These are phyloP conservation scores for Sebastes miniatus DNA, from an alignment of 2,797 vertebrate genomes.

Conservation along the genomic window DNA sequence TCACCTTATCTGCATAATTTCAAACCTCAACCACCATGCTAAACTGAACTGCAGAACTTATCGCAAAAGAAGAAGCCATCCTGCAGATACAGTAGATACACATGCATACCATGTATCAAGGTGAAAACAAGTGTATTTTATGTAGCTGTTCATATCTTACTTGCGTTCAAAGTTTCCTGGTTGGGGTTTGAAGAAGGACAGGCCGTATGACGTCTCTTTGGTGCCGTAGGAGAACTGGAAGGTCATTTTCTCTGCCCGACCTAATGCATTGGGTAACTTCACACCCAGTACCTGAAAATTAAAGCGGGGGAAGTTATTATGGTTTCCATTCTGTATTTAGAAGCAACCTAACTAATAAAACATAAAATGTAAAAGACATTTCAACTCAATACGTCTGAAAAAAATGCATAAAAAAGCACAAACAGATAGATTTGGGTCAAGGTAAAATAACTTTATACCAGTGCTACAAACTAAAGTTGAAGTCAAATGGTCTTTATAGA, in stretches of 20 bases:
- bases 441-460: not conserved
- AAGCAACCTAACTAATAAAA: not conserved
- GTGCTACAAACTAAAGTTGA: not conserved
- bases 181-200: slow-evolving; percentile 97
- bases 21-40: not conserved
- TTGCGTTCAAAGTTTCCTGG: slow-evolving; percentile 93
- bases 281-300: slow-evolving; percentile 89
- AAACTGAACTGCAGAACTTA: not conserved
- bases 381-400: not conserved
- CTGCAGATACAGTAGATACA: not conserved
- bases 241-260: slow-evolving; percentile 94
- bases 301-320: not conserved
- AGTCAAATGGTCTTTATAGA: not conserved
- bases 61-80: not conserved
- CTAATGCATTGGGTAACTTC: slow-evolving; percentile 93
- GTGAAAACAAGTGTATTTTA: not conserved
- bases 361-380: not conserved
- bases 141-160: slow-evolving; percentile 72
- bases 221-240: slow-evolving; percentile 99
- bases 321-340: not conserved
- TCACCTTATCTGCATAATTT: not conserved
- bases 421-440: not conserved
- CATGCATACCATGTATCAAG: not conserved
- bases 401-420: too few relatives aligned
- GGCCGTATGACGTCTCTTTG: slow-evolving; percentile 96